Conservation (phyloP, 2,797 vertebrate species). For the Etheostoma perlongum region DNA sequence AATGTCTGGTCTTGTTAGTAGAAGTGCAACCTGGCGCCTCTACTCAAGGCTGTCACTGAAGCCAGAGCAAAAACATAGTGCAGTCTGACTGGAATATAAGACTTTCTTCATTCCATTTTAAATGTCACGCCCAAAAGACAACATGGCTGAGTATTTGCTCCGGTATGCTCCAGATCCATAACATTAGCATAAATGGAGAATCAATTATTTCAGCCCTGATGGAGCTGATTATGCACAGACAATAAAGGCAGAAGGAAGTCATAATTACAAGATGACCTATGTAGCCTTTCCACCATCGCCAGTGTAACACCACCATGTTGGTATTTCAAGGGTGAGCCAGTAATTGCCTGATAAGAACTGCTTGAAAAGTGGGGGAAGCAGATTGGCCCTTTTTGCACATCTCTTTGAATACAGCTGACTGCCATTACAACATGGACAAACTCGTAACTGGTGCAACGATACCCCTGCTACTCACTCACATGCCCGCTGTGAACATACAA, state of each 20-base stretch:
- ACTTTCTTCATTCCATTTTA: constrained; percentile 74
- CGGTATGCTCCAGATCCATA: constrained; percentile 74
- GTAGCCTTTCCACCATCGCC: constrained; percentile 59
- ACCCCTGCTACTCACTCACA: constrained; percentile 3
- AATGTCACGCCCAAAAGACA: constrained; percentile 83
- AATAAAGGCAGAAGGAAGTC: constrained; percentile 75
- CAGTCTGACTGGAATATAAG: constrained; percentile 72
- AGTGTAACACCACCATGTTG: constrained; percentile 61
- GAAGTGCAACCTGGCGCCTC: constrained; percentile 56
- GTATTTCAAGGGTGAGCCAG: constrained; percentile 72
- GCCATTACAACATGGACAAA: constrained; percentile 21
- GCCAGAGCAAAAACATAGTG: constrained; percentile 57
- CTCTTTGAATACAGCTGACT: constrained; percentile 20
- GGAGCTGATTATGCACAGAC: constrained; percentile 81
- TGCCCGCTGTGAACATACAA: constrained; percentile 22
- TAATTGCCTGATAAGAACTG: constrained; percentile 70
- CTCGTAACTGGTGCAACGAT: constrained; percentile 3
- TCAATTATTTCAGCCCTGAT: constrained; percentile 80
- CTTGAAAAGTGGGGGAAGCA: constrained; percentile 28
- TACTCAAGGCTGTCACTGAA: constrained; percentile 50
- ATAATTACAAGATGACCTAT: constrained; percentile 81
- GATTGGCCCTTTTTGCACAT: constrained; percentile 32
- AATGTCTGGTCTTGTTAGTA: constrained; percentile 73
- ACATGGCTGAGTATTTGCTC: constrained; percentile 79
- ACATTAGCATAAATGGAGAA: constrained; percentile 84